Conservation (phyloP, 64 coral and sea anemone genomes). For the Montipora sp. region DNA sequence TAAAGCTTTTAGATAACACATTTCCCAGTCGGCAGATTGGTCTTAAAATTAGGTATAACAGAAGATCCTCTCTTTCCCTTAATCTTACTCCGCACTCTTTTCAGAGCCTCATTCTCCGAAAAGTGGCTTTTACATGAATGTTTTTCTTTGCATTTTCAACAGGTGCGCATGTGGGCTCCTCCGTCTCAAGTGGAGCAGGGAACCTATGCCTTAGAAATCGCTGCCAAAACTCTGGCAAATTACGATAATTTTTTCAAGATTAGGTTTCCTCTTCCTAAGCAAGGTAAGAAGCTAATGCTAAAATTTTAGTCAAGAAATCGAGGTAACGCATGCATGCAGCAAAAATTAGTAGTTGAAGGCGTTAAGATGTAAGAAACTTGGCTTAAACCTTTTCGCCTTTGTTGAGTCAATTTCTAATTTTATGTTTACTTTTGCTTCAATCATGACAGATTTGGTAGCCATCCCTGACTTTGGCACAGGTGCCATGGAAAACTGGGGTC, state of each 20-base stretch:
- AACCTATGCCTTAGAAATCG: constrained; percentile 68
- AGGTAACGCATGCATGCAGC: too few relatives aligned
- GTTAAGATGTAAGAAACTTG: too few relatives aligned
- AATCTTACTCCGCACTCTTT: too few relatives aligned
- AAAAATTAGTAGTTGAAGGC: too few relatives aligned
- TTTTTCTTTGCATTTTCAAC: neutral
- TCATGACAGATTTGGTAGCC: constrained; percentile 56
- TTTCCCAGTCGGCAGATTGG: too few relatives aligned
- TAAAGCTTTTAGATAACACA: too few relatives aligned
- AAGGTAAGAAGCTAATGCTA: constrained; percentile 40
- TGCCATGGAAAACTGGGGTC: constrained; percentile 83
- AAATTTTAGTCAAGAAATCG: neutral
- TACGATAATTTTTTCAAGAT: constrained; percentile 82
- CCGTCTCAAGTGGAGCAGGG: constrained; percentile 55
- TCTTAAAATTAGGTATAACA: too few relatives aligned
- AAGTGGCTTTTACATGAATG: neutral
- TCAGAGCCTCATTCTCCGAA: too few relatives aligned
- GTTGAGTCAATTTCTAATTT: too few relatives aligned
- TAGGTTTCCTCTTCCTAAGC: constrained; percentile 82
- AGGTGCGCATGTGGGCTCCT: constrained; percentile 91
- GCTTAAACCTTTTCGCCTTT: too few relatives aligned
- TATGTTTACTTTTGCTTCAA: too few relatives aligned
- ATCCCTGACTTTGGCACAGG: constrained; percentile 53
- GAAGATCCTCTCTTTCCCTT: too few relatives aligned
- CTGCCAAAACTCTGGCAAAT: constrained; percentile 63